Conservation (phyloP, 2,113 vertebrate genomes). For the Poecile atricapillus region DNA sequence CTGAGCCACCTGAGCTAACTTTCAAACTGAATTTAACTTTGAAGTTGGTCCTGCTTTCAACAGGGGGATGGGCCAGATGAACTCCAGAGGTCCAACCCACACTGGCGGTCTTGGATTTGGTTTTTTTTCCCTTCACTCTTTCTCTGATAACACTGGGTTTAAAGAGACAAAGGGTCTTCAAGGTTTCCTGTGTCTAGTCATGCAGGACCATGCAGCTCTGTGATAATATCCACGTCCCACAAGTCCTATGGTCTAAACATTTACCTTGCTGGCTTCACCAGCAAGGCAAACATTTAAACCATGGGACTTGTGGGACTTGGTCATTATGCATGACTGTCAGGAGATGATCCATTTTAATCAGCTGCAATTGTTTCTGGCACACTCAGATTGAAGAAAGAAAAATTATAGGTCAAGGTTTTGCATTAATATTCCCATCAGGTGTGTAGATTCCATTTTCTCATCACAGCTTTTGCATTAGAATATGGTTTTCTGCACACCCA, state of each 20-base stretch:
- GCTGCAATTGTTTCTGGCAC: not conserved
- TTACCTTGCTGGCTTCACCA: not conserved
- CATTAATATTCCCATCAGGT: constrained; percentile 43
- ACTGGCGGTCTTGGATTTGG: not conserved
- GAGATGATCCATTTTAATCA: not conserved
- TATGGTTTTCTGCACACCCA: not conserved
- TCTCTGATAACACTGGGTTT: not conserved
- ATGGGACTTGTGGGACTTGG: not conserved
- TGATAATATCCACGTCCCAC: not conserved
- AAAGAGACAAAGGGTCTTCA: not conserved
- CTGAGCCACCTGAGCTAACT: not conserved
- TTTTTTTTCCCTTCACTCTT: fast-evolving
- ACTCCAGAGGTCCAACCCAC: not conserved
- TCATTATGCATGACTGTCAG: not conserved
- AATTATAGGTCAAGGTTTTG: constrained; percentile 45
- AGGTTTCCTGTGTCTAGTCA: not conserved
- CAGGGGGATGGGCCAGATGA: not conserved
- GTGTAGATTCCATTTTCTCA: constrained; percentile 6
- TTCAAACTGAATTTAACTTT: not conserved
- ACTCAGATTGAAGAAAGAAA: not conserved
- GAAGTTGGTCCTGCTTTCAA: not conserved
- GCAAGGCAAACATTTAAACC: not conserved
- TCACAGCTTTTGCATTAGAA: constrained; percentile 23
- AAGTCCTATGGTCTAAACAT: not conserved
- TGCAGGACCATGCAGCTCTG: not conserved